Evolutionary conservation across 2,888 invertebrate species (phyloP).

Genomic region (Unio delphinus): DNA sequence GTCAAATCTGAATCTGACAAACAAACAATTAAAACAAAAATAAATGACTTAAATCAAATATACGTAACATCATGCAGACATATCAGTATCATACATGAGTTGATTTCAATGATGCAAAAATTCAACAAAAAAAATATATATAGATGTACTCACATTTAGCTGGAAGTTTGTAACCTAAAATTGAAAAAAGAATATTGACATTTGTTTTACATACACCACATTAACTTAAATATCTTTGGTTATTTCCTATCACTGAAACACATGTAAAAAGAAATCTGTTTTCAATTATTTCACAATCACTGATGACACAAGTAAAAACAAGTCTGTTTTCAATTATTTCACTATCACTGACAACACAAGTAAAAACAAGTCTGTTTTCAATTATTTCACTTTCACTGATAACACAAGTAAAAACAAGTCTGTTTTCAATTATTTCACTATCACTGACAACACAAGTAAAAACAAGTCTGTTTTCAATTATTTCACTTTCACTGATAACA

Average conservation of each 20-base stretch:
- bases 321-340: not conserved
- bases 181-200: constrained; percentile 12
- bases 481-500: too few species aligned
- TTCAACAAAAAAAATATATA: constrained; percentile 1
- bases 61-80: too few species aligned
- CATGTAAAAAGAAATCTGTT: not conserved
- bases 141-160: constrained; percentile 81
- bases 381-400: not conserved
- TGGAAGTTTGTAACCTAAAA: constrained; percentile 81
- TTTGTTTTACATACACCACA: not conserved
- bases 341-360: not conserved
- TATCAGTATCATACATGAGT: too few species aligned
- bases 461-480: too few species aligned
- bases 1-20: too few species aligned
- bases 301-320: too few species aligned
- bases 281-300: not conserved
- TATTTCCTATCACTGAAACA: not conserved
- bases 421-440: not conserved
- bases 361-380: not conserved
- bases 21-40: too few species aligned
- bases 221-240: not conserved
- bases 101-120: too few species aligned
- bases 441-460: not conserved
- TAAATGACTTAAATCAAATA: too few species aligned
- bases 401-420: not conserved